A percentile compares a stretch with the other conserved stretches of the same genome.
Conservation (phyloP, 2,113 vertebrate genomes). For the Limnothrissa miodon region DNA sequence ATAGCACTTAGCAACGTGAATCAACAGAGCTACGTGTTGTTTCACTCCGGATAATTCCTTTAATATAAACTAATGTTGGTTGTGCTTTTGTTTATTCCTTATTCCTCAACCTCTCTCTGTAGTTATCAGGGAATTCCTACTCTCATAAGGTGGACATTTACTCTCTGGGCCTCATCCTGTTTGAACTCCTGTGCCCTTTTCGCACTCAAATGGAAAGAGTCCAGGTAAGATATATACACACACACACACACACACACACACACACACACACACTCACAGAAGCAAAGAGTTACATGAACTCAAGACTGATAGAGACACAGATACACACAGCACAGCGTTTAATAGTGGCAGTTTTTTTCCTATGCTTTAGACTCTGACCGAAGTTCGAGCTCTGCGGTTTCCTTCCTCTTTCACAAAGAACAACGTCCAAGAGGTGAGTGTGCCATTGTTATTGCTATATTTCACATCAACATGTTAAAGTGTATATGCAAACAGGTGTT, state of each 20-base stretch:
- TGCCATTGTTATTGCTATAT: neutral
- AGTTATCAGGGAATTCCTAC: conserved; percentile 94
- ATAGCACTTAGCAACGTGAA: too few relatives aligned
- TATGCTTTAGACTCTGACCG: conserved; percentile 82
- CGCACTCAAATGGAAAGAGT: conserved; percentile 97
- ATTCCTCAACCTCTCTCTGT: conserved; percentile 15
- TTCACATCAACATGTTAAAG: neutral
- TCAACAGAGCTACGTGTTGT: too few relatives aligned
- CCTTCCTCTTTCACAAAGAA: conserved; percentile 84
- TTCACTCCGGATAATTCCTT: too few relatives aligned
- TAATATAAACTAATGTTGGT: neutral
- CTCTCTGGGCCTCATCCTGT: conserved; percentile 94
- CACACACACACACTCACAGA: neutral
- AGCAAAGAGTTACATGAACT: neutral
- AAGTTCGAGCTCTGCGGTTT: conserved; percentile 85
- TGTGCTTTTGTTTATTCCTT: neutral
- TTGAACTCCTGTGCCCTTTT: conserved; percentile 94
- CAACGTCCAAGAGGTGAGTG: conserved; percentile 85
- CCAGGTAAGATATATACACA: conserved; percentile 72
- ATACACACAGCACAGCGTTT: too few relatives aligned
- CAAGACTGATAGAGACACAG: too few relatives aligned
- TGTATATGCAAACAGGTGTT: neutral
- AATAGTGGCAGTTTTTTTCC: neutral
- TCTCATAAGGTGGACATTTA: conserved; percentile 99
- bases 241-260: neutral